Conservation (phyloP, 2,888 invertebrate genomes). For the Heliconius aoede region DNA sequence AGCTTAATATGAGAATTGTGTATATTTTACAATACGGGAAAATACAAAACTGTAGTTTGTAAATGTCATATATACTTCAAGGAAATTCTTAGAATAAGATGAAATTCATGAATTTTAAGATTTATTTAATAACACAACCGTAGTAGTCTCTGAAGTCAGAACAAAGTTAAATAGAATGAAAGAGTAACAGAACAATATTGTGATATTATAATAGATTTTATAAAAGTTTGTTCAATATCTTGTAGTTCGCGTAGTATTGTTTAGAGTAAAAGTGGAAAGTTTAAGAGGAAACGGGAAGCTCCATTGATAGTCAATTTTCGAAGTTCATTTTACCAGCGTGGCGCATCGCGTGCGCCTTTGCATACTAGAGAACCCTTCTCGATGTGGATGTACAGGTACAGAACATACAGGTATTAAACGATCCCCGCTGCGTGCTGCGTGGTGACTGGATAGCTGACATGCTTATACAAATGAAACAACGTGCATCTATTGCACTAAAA, state of each 20-base stretch:
- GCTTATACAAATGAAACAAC: not conserved
- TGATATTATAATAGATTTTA: slow-evolving; percentile 49
- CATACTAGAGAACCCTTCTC: slow-evolving; percentile 62
- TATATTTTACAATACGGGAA: not conserved
- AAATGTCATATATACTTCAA: not conserved
- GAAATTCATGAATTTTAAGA: slow-evolving; percentile 19
- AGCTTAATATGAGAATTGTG: not conserved
- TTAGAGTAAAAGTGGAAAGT: slow-evolving; percentile 70
- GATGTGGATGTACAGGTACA: slow-evolving; percentile 56
- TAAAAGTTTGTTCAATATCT: slow-evolving; percentile 49
- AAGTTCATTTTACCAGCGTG: slow-evolving; percentile 65
- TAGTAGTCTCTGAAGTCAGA: slow-evolving; percentile 30
- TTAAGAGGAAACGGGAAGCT: slow-evolving; percentile 65
- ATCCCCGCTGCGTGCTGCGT: slow-evolving; percentile 35
- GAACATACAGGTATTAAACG: slow-evolving; percentile 45
- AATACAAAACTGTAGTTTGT: not conserved
- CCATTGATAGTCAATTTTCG: slow-evolving; percentile 77
- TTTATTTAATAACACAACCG: slow-evolving; percentile 25
- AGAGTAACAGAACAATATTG: slow-evolving; percentile 46
- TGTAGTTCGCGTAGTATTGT: slow-evolving; percentile 50
- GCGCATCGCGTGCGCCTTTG: slow-evolving; percentile 61
- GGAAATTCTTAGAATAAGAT: not conserved
- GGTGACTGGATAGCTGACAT: slow-evolving; percentile 41
- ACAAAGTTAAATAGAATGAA: slow-evolving; percentile 43
- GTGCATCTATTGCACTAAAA: not conserved